These are phyloP conservation scores for Myripristis murdjan DNA, from an alignment of 2,797 vertebrate genomes.

Conservation along the genomic window DNA sequence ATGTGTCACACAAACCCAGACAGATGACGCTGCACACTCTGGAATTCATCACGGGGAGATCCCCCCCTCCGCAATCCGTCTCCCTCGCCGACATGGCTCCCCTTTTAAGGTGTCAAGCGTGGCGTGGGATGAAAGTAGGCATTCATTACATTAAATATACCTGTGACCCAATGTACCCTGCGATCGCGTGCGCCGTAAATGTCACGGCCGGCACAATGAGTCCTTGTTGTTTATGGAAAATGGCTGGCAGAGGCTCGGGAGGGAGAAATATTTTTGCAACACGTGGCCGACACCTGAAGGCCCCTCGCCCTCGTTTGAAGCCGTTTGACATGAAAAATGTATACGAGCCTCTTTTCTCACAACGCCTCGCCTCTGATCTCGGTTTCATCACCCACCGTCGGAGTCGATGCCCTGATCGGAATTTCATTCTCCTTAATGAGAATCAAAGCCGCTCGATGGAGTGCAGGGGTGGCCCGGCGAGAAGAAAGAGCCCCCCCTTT, in stretches of 20 bases:
- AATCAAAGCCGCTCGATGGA: slow-evolving; percentile 29
- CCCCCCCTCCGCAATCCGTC: slow-evolving; percentile 17
- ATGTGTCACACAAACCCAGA: slow-evolving; percentile 45
- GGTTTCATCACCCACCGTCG: slow-evolving; percentile 62
- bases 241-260: slow-evolving; percentile 40
- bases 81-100: slow-evolving; percentile 43
- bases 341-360: slow-evolving; percentile 52
- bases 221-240: slow-evolving; percentile 65
- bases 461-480: not conserved
- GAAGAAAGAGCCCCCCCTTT: too few relatives aligned
- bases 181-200: slow-evolving; percentile 36
- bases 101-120: slow-evolving; percentile 74
- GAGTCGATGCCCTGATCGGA: slow-evolving; percentile 1
- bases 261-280: slow-evolving; percentile 13
- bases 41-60: slow-evolving; percentile 45
- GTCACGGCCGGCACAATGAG: slow-evolving; percentile 44
- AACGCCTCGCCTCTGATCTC: slow-evolving; percentile 50
- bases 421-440: slow-evolving; percentile 47
- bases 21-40: slow-evolving; percentile 27
- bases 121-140: slow-evolving; percentile 60
- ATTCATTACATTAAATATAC: slow-evolving; percentile 61
- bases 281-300: slow-evolving; percentile 44
- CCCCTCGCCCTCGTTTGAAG: slow-evolving; percentile 52
- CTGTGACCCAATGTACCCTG: slow-evolving; percentile 6
- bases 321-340: slow-evolving; percentile 64